A percentile compares a stretch with the other conserved stretches of the same genome.
Evolutionary conservation across 2,113 vertebrate species (phyloP).

Genomic region (Erythrocercus mccallii): DNA sequence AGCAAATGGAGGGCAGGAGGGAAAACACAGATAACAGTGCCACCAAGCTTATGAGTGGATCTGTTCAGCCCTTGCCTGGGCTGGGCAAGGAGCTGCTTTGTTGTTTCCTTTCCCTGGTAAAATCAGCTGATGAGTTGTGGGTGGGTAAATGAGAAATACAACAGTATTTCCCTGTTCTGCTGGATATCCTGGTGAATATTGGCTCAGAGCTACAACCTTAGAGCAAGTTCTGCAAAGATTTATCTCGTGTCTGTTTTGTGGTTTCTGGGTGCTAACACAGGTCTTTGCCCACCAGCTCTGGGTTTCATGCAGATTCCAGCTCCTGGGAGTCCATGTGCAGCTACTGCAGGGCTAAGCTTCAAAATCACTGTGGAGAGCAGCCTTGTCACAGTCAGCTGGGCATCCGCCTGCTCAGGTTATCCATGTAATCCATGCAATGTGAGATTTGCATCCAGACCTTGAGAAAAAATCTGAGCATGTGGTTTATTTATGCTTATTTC

Average conservation of each 20-base stretch:
- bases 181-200: neutral
- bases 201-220: neutral
- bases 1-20: neutral
- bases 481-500: neutral
- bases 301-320: neutral
- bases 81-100: neutral
- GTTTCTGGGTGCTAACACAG: neutral
- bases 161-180: neutral
- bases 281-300: accelerated
- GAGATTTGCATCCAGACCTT: neutral
- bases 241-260: accelerated
- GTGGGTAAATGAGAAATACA: neutral
- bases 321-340: neutral
- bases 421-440: neutral
- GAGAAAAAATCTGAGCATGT: neutral
- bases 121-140: neutral
- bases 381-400: neutral
- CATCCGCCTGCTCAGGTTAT: neutral
- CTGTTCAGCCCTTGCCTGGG: neutral
- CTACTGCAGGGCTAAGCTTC: neutral
- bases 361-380: neutral
- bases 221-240: neutral
- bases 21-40: conserved; percentile 31
- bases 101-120: neutral
- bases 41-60: neutral